Evolutionary conservation across 1,140 invertebrate genomes (phyloP).

Genomic region (Colletes gigas): DNA sequence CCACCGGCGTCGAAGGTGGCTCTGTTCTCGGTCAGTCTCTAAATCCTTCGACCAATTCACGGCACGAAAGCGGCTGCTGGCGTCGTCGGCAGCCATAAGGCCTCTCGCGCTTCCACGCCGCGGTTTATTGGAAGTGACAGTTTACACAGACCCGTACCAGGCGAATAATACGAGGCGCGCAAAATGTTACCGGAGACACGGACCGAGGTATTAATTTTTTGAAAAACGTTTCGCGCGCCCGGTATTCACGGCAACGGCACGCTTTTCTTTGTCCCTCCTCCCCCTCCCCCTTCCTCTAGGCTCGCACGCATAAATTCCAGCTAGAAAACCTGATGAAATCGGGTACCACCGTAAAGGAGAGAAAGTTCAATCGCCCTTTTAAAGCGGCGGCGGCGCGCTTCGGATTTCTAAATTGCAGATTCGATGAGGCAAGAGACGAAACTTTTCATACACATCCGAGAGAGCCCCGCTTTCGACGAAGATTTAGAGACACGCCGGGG

Average conservation of each 20-base stretch:
- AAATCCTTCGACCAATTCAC: slow-evolving; percentile 45
- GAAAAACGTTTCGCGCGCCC: background rate
- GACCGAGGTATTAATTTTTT: background rate
- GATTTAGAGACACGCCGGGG: slow-evolving; percentile 15
- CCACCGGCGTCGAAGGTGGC: slow-evolving; percentile 43
- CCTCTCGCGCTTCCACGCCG: slow-evolving; percentile 2
- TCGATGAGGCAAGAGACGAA: slow-evolving; percentile 37
- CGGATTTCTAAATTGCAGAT: slow-evolving; percentile 48
- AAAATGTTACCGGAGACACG: background rate
- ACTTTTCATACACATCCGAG: slow-evolving; percentile 29
- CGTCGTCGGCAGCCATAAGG: slow-evolving; percentile 37
- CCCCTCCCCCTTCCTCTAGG: too few species aligned
- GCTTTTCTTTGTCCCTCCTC: background rate
- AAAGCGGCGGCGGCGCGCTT: slow-evolving; percentile 13
- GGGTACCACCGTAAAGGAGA: slow-evolving; percentile 43
- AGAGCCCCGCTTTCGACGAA: background rate
- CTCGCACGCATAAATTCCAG: slow-evolving; percentile 27
- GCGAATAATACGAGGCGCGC: background rate
- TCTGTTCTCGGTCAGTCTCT: slow-evolving; percentile 13
- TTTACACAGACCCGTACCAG: slow-evolving; percentile 15
- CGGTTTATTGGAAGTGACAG: slow-evolving; percentile 40
- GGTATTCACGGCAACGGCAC: background rate
- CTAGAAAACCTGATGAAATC: slow-evolving; percentile 34
- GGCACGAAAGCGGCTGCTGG: slow-evolving; percentile 23
- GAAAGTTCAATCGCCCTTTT: slow-evolving; percentile 45